Conservation (phyloP, 2,888 invertebrate species). For the Epinotia bilunana region DNA sequence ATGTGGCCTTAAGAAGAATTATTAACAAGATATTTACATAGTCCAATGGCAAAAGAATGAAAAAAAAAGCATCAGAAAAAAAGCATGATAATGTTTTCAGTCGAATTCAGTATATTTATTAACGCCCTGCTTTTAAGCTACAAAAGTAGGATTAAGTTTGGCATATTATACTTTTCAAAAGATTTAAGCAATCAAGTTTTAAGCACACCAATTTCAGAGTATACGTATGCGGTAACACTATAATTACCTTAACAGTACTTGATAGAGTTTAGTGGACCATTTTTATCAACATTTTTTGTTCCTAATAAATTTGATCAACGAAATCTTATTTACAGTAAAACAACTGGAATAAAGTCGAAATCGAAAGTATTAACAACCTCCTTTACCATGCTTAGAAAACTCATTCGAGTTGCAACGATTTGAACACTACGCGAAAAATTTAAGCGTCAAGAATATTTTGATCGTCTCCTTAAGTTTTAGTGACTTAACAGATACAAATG, state of each 20-base stretch:
- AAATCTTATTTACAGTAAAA: conserved; percentile 68
- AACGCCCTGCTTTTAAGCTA: conserved; percentile 74
- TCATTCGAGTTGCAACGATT: conserved; percentile 43
- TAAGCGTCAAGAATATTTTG: conserved; percentile 33
- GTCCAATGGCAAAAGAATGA: conserved; percentile 67
- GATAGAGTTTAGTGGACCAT: conserved; percentile 81
- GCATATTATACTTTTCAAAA: conserved; percentile 63
- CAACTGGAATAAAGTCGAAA: conserved; percentile 59
- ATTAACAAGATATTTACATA: conserved; percentile 74
- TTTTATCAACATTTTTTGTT: conserved; percentile 69
- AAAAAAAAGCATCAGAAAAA: conserved; percentile 51
- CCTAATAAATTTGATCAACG: conserved; percentile 73
- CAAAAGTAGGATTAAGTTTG: conserved; percentile 70
- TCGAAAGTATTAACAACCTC: conserved; percentile 54
- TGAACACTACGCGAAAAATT: conserved; percentile 43
- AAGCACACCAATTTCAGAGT: conserved; percentile 65
- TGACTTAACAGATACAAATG: conserved; percentile 28
- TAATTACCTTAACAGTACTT: conserved; percentile 71
- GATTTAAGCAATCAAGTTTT: conserved; percentile 61
- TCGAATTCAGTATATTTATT: conserved; percentile 68
- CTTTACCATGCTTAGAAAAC: conserved; percentile 44
- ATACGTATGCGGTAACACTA: conserved; percentile 67
- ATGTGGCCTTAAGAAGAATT: conserved; percentile 65
- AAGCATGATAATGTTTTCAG: conserved; percentile 63
- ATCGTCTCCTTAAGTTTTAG: conserved; percentile 23